Percentiles rank a stretch among this genome's conserved stretches.
Evolutionary conservation across 2,113 vertebrate species (phyloP).

Genomic region (Pteropus alecto): DNA sequence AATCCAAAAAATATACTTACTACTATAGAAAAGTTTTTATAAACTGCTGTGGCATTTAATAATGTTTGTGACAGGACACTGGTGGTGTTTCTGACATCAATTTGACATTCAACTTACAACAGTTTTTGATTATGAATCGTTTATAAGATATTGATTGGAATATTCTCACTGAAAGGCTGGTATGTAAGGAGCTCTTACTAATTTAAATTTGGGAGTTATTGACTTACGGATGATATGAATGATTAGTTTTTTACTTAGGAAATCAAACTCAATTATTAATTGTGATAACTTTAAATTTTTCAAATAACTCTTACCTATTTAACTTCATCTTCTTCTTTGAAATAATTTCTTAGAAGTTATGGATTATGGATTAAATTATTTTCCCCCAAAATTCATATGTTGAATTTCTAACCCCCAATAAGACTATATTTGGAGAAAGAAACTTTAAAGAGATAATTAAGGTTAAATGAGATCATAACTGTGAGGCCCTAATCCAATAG

Average conservation of each 20-base stretch:
- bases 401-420: not conserved
- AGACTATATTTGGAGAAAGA: not conserved
- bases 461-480: not conserved
- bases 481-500: not conserved
- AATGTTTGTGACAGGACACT: not conserved
- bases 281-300: not conserved
- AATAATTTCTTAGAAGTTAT: not conserved
- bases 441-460: not conserved
- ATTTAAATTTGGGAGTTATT: not conserved
- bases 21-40: not conserved
- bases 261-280: not conserved
- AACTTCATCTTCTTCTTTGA: not conserved
- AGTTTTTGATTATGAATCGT: not conserved
- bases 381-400: too few species aligned
- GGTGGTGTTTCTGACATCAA: not conserved
- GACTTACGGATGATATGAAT: not conserved
- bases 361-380: not conserved
- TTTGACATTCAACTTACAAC: not conserved
- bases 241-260: not conserved
- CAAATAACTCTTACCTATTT: not conserved
- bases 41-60: not conserved
- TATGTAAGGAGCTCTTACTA: not conserved
- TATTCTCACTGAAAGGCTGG: not conserved
- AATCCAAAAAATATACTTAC: not conserved
- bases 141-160: not conserved